Conservation (phyloP, 2,888 invertebrate genomes). For the Diaprepes abbreviatus region DNA sequence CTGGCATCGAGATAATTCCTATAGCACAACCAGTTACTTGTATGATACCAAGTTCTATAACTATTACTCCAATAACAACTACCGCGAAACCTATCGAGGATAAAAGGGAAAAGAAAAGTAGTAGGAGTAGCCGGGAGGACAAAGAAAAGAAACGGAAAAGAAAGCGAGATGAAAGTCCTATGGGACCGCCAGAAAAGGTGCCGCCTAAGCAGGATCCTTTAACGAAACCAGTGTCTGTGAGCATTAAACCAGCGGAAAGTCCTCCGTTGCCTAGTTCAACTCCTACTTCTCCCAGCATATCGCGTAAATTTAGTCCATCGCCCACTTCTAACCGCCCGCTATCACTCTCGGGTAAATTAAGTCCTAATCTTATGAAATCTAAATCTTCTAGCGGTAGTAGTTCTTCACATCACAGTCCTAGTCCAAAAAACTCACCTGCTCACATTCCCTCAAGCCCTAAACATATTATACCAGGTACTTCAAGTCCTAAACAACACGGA, state of each 20-base stretch:
- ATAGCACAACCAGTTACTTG: conserved; percentile 67
- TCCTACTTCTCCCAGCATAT: conserved; percentile 76
- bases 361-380: conserved; percentile 67
- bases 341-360: conserved; percentile 74
- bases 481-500: conserved; percentile 84
- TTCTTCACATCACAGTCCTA: conserved; percentile 70
- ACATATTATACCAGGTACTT: conserved; percentile 72
- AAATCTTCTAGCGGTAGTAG: conserved; percentile 67
- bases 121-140: conserved; percentile 55
- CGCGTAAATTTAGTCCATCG: conserved; percentile 80
- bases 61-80: conserved; percentile 84
- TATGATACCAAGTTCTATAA: conserved; percentile 78
- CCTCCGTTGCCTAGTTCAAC: conserved; percentile 67
- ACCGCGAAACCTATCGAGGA: conserved; percentile 45
- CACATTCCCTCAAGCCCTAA: conserved; percentile 79
- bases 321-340: conserved; percentile 78
- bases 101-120: conserved; percentile 62
- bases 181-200: conserved; percentile 88
- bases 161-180: conserved; percentile 82
- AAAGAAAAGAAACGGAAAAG: conserved; percentile 81
- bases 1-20: conserved; percentile 90
- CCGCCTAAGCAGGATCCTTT: conserved; percentile 76
- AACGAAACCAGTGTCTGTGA: conserved; percentile 80
- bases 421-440: conserved; percentile 84
- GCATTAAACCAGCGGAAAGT: conserved; percentile 78